Conservation (phyloP, 2,888 invertebrate genomes). For the Zelleria hepariella region DNA sequence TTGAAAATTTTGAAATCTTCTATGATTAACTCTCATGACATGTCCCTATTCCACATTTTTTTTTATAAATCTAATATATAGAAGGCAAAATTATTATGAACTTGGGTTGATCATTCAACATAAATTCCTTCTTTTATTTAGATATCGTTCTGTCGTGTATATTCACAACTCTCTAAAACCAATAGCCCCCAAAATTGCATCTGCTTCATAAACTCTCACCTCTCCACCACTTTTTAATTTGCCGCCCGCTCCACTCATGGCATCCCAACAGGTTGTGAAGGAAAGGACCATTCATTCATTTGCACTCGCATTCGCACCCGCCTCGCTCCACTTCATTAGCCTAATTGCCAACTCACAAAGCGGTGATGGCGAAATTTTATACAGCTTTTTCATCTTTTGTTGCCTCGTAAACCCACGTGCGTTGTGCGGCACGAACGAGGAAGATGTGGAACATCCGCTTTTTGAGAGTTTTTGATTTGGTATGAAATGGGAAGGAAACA, state of each 20-base stretch:
- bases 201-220: background rate
- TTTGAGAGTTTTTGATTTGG: too few species aligned
- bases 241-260: background rate
- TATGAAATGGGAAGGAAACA: too few species aligned
- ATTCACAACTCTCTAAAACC: too few species aligned
- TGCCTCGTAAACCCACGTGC: slow-evolving; percentile 11
- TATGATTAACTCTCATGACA: too few species aligned
- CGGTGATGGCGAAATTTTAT: slow-evolving; percentile 63
- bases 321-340: slow-evolving; percentile 65
- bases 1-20: too few species aligned
- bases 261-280: background rate
- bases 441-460: background rate
- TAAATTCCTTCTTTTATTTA: too few species aligned
- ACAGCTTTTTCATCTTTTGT: slow-evolving; percentile 59
- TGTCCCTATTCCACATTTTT: too few species aligned
- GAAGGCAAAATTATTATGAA: too few species aligned
- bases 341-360: slow-evolving; percentile 64
- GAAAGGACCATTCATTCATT: slow-evolving; percentile 55
- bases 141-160: too few species aligned
- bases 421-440: background rate
- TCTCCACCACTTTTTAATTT: background rate
- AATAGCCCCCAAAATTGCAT: background rate
- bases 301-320: too few species aligned
- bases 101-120: too few species aligned
- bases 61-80: too few species aligned